Conservation (phyloP, 2,888 invertebrate genomes). For the Caenorhabditis sulstoni region DNA sequence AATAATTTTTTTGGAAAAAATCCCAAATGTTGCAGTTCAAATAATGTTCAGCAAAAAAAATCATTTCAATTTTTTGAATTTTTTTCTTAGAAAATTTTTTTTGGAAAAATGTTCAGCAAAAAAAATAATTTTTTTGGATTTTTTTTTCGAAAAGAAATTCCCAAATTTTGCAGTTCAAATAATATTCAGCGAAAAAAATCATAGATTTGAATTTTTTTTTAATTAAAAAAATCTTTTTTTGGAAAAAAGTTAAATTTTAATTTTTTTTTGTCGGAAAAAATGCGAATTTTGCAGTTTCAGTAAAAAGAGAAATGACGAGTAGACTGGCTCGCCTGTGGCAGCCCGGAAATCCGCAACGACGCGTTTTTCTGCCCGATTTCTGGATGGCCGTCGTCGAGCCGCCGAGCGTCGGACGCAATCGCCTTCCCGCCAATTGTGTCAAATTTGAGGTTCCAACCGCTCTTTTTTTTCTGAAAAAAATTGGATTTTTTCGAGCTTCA, state of each 20-base stretch:
- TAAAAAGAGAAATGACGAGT: conserved; percentile 67
- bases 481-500: too few species aligned
- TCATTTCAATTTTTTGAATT: not conserved
- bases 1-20: too few species aligned
- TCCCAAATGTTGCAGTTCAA: too few species aligned
- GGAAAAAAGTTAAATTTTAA: too few species aligned
- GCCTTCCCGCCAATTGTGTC: conserved; percentile 87
- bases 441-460: conserved; percentile 91
- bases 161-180: too few species aligned
- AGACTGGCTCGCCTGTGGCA: conserved; percentile 77
- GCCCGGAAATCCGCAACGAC: conserved; percentile 91
- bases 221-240: too few species aligned
- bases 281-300: not conserved
- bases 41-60: too few species aligned
- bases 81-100: conserved; percentile 1
- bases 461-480: too few species aligned
- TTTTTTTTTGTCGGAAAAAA: not conserved
- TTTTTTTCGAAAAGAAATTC: not conserved
- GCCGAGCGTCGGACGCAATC: conserved; percentile 82
- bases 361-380: conserved; percentile 95
- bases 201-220: too few species aligned
- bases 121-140: not conserved
- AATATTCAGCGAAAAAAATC: too few species aligned
- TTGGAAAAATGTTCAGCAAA: not conserved
- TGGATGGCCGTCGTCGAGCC: conserved; percentile 94